Conservation (phyloP, 2,113 vertebrate genomes). For the Gallinago jamesoni region DNA sequence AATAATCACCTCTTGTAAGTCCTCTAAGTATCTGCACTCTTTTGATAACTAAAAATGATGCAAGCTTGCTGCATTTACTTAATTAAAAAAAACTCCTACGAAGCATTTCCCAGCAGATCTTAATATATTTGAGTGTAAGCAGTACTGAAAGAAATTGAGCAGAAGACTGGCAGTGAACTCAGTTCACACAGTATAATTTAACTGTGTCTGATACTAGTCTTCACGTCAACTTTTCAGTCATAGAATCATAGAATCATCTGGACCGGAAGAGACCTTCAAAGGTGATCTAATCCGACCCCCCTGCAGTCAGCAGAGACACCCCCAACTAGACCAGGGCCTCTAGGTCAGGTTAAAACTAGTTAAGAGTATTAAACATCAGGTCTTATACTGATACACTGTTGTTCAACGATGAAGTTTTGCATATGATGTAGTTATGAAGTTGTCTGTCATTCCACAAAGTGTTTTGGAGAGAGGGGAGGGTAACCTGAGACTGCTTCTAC, state of each 20-base stretch:
- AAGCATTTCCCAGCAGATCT: rapidly evolving
- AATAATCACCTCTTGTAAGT: background rate
- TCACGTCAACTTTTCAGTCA: background rate
- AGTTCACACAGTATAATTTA: background rate
- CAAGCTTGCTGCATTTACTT: background rate
- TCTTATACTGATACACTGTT: background rate
- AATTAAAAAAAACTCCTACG: background rate
- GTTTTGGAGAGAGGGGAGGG: background rate
- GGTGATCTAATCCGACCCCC: too few species aligned
- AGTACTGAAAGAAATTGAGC: background rate
- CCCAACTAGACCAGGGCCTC: background rate
- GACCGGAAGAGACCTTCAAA: too few species aligned
- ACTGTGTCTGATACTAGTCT: background rate
- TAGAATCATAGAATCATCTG: too few species aligned
- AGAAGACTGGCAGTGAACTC: background rate
- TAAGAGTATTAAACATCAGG: background rate
- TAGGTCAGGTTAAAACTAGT: background rate
- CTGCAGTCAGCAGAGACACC: too few species aligned
- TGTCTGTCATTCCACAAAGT: background rate
- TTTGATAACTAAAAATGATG: background rate
- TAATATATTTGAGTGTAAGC: background rate
- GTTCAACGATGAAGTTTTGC: background rate
- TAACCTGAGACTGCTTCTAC: background rate
- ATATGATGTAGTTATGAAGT: background rate
- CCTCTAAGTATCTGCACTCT: background rate